These are phyloP conservation scores for Nowickia ferox DNA, from an alignment of 2,888 invertebrate species.

Conservation along the genomic window DNA sequence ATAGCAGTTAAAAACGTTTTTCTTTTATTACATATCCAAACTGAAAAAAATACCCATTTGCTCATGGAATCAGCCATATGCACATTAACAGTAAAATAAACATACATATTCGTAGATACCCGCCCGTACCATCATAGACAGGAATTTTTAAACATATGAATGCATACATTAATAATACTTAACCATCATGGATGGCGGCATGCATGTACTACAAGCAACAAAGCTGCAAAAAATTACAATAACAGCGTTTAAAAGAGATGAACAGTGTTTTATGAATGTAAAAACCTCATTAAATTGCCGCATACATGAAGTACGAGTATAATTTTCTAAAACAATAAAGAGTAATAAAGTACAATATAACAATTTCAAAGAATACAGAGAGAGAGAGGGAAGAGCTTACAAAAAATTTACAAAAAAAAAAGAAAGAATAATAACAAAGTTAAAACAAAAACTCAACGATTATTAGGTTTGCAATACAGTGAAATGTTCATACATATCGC, in stretches of 20 bases:
- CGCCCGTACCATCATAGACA: background rate
- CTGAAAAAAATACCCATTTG: background rate
- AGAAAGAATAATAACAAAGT: constrained; percentile 27
- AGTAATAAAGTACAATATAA: constrained; percentile 70
- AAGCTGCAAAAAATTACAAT: background rate
- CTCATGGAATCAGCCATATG: constrained; percentile 15
- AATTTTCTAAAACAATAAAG: constrained; percentile 72
- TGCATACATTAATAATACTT: constrained; percentile 28
- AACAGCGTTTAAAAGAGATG: constrained; percentile 23
- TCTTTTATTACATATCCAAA: background rate
- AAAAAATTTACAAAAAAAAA: background rate
- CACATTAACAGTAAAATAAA: constrained; percentile 11
- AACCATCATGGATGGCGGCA: constrained; percentile 10
- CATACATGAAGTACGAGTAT: constrained; percentile 60
- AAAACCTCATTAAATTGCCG: constrained; percentile 70
- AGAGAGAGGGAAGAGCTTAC: background rate
- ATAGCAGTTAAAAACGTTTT: background rate
- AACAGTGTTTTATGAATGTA: constrained; percentile 35
- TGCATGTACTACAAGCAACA: background rate
- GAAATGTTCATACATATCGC: background rate
- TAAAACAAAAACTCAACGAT: constrained; percentile 37
- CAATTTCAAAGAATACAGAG: constrained; percentile 36
- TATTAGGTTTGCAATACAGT: constrained; percentile 49
- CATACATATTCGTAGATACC: too few species aligned
- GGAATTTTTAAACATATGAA: background rate